phyloP scores from a whole-genome alignment of 2,888 invertebrate species.

The Tenthredo notha region DNA sequence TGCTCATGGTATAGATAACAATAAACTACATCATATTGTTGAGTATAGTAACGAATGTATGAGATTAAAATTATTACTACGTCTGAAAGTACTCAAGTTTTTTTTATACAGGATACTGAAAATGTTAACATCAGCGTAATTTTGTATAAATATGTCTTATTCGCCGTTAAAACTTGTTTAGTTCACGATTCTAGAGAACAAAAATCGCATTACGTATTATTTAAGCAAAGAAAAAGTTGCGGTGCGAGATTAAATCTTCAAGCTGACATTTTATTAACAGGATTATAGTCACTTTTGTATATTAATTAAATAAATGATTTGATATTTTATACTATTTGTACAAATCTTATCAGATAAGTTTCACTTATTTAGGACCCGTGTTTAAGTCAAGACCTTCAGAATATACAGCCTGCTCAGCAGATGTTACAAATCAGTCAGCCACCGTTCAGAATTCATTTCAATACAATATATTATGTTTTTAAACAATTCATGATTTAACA shows the following conservation, averaged over 20 bases:
- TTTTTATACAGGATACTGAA: too few species aligned
- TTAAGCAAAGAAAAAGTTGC: neutral
- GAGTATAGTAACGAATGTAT: conserved; percentile 30
- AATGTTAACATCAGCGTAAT: too few species aligned
- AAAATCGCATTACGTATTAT: neutral
- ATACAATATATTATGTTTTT: neutral
- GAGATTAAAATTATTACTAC: conserved; percentile 23
- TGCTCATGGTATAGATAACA: conserved; percentile 40
- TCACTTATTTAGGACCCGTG: neutral
- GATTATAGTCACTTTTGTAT: neutral
- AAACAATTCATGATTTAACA: conserved; percentile 37
- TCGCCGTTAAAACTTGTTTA: neutral
- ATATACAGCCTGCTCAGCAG: neutral
- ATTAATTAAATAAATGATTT: neutral
- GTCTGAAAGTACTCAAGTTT: conserved; percentile 3
- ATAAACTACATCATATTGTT: conserved; percentile 40
- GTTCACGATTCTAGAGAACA: neutral
- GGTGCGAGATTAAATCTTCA: neutral
- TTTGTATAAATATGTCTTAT: neutral
- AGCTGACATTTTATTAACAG: conserved; percentile 16
- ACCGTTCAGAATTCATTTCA: neutral
- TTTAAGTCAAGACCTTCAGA: neutral
- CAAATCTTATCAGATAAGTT: conserved; percentile 20
- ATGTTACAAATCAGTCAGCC: neutral
- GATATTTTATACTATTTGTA: conserved; percentile 15